These are phyloP conservation scores for Microchrysa polita DNA, from an alignment of 2,888 invertebrate genomes.

Conservation along the genomic window DNA sequence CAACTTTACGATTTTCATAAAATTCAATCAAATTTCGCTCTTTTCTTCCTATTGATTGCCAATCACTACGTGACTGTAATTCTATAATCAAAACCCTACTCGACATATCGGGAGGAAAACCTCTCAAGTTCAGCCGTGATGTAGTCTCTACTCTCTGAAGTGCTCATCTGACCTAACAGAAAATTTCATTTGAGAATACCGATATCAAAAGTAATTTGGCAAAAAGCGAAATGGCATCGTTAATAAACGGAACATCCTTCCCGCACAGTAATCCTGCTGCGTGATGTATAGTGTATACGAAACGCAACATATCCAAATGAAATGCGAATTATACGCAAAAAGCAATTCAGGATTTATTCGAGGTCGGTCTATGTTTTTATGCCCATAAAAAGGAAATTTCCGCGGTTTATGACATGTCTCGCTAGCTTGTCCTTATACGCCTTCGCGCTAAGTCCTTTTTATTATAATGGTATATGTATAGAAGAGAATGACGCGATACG, in stretches of 20 bases:
- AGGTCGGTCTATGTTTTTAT: slow-evolving; percentile 10
- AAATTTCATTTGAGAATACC: not conserved
- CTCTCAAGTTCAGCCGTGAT: not conserved
- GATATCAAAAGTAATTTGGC: not conserved
- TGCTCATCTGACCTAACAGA: not conserved
- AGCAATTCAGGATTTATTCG: slow-evolving; percentile 9
- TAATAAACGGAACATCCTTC: not conserved
- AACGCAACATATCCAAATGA: not conserved
- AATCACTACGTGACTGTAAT: slow-evolving; percentile 3
- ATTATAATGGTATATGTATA: too few relatives aligned
- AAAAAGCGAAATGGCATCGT: not conserved
- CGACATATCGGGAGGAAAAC: not conserved
- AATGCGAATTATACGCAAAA: not conserved
- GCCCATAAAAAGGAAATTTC: not conserved
- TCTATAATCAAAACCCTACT: not conserved
- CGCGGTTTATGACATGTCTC: slow-evolving; percentile 16
- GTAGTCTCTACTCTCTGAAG: not conserved
- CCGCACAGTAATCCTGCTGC: too few relatives aligned
- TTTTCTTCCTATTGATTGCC: not conserved
- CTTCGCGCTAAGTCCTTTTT: slow-evolving; percentile 1
- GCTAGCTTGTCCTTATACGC: slow-evolving; percentile 3
- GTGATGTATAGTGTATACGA: not conserved
- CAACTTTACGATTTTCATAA: too few relatives aligned
- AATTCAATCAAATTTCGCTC: too few relatives aligned
- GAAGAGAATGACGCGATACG: not conserved